Percentiles rank a stretch among this genome's conserved stretches.
Evolutionary conservation across 2,888 invertebrate species (phyloP).

Genomic region (Ophraella communa): DNA sequence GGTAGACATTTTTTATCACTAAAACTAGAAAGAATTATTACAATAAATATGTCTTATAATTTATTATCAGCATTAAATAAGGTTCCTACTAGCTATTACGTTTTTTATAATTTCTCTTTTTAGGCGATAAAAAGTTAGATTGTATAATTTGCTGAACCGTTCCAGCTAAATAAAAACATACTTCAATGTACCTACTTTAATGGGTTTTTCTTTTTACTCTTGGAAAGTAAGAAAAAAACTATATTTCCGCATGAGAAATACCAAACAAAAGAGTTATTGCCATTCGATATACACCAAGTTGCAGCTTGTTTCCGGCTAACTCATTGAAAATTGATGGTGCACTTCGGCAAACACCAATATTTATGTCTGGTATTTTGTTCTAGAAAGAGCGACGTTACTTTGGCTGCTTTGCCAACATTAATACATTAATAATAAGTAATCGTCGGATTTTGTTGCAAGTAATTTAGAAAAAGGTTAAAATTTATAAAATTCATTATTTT

Average conservation of each 20-base stretch:
- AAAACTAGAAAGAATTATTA: too few species aligned
- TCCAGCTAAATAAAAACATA: background rate
- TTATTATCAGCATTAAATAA: too few species aligned
- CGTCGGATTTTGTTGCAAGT: too few species aligned
- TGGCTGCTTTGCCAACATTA: background rate
- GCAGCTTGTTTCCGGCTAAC: conserved; percentile 13
- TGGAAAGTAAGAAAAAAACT: background rate
- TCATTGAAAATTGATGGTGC: conserved; percentile 44
- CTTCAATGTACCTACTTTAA: background rate
- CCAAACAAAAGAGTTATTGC: conserved; percentile 22
- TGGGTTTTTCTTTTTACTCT: background rate
- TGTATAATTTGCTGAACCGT: too few species aligned
- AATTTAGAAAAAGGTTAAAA: too few species aligned
- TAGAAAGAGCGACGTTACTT: background rate
- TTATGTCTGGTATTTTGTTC: conserved; percentile 26
- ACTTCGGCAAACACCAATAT: conserved; percentile 38
- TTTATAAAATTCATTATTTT: too few species aligned
- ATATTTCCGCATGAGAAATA: conserved; percentile 16
- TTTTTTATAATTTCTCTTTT: too few species aligned
- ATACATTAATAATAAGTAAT: too few species aligned
- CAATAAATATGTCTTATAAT: too few species aligned
- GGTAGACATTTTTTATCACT: too few species aligned
- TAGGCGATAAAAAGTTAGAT: too few species aligned
- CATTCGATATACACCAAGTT: conserved; percentile 17
- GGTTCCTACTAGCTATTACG: too few species aligned